phyloP scores from a whole-genome alignment of 2,888 invertebrate species.

The Ceramica pisi region DNA sequence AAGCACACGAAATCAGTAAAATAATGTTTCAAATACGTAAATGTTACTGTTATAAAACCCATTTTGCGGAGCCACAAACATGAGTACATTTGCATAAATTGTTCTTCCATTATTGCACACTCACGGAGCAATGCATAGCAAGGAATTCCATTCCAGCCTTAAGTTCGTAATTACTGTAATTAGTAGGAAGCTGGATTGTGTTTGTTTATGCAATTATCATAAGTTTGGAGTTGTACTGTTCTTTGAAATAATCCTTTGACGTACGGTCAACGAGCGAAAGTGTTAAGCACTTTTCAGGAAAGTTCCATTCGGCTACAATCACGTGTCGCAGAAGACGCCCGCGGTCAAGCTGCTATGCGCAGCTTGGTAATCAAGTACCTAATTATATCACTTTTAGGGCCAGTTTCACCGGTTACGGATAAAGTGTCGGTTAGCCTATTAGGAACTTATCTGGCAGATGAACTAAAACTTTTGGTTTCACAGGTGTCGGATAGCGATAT shows the following conservation, averaged over 20 bases:
- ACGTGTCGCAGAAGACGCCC: too few species aligned
- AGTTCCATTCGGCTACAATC: neutral
- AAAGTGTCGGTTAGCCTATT: too few species aligned
- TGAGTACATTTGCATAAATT: conserved; percentile 30
- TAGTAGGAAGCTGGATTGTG: conserved; percentile 27
- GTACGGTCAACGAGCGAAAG: neutral
- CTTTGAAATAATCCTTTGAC: neutral
- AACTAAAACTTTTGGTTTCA: too few species aligned
- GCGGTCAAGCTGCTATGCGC: too few species aligned
- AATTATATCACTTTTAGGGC: too few species aligned
- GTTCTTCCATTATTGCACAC: conserved; percentile 19
- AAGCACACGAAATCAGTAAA: neutral
- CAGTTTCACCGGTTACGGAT: too few species aligned
- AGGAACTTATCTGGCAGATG: too few species aligned
- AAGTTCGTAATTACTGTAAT: conserved; percentile 44
- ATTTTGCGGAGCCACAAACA: conserved; percentile 11
- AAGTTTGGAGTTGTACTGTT: conserved; percentile 8
- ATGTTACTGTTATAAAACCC: neutral
- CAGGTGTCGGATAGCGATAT: too few species aligned
- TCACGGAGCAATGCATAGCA: conserved; percentile 3
- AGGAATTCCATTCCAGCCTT: conserved; percentile 29
- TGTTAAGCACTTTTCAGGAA: neutral
- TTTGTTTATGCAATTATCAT: conserved; percentile 8
- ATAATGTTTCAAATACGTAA: neutral
- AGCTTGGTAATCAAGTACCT: too few species aligned